Evolutionary conservation across 2,113 vertebrate genomes (phyloP), one percentile per base, ranked within the genome.

Genomic region (Menura novaehollandiae): DNA sequence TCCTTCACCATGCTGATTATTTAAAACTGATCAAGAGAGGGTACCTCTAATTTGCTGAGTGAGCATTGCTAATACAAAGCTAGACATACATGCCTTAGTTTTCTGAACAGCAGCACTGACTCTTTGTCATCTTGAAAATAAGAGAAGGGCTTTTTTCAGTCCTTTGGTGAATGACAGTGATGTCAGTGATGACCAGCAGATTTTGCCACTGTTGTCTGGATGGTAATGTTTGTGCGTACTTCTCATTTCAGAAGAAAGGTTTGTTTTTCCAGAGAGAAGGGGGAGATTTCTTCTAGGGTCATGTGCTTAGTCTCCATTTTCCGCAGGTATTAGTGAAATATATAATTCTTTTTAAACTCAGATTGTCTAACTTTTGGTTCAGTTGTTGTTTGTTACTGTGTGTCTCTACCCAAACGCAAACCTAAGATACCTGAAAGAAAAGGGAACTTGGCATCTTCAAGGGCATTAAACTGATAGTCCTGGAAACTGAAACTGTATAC

Each of bases 401-500:
- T 58, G 32, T 62, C 62, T 72, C 8, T 41, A 56, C 6, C 16
- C 27, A 83, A 73, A 35, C 7, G 11, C 18, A 53, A 55, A 58
- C 32, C 47, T 68, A 15, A 85, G 39, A 41, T 35, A 56, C 7
- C 22, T 63, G 79, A 56, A 93, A 85, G 58, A 79, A 82, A 69
- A 84, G 46, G 56, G 80, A 76, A 71, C 75, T 81, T 73, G 64
- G 24, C 71, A 16, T 73, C 78, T 79, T 86, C 41, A 92, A 89
- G 44, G 55, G 19, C 39, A 27, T 71, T 86, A 78, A 91, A 87
- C 49, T 62, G 53, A 81, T 75, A 71, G 73, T 79, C 75, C 69
- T 93, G 85, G 88, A 90, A 95, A 69, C 64, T 93, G 91, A 97
- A 95, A 90, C 78, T 24, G 11, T 73, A 91, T 52, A 90, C 92